phyloP scores from a whole-genome alignment of 35 echinoderm and acorn worm species.

The Acanthaster planci region DNA sequence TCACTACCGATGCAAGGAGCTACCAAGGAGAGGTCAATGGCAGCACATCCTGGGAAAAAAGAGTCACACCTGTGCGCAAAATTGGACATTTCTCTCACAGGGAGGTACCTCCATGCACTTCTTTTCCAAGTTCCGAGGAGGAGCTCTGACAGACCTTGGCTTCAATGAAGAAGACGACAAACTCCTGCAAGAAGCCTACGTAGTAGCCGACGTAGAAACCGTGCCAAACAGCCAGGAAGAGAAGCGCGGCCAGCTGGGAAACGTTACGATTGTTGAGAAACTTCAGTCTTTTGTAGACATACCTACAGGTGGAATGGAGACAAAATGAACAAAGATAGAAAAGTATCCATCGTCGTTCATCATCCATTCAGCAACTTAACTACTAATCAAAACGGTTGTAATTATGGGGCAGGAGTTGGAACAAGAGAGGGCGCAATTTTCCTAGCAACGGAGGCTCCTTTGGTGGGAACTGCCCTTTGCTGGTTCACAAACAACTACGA shows the following conservation, averaged over 20 bases:
- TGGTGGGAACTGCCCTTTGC: too few species aligned
- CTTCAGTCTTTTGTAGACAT: slow-evolving; percentile 78
- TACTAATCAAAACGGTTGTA: too few species aligned
- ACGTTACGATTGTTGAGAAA: slow-evolving; percentile 76
- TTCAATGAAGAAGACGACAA: slow-evolving; percentile 60
- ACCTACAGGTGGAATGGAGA: slow-evolving; percentile 45
- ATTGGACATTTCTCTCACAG: background rate
- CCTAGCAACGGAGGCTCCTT: too few species aligned
- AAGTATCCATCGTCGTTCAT: too few species aligned
- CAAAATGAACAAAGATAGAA: too few species aligned
- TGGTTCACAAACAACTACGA: too few species aligned
- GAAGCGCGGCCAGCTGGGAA: slow-evolving; percentile 62
- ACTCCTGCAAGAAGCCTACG: slow-evolving; percentile 71
- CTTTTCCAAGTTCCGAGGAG: background rate
- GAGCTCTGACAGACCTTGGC: slow-evolving; percentile 60
- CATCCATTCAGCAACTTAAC: too few species aligned
- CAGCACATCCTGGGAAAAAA: background rate
- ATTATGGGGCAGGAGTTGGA: too few species aligned
- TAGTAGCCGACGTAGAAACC: slow-evolving; percentile 79
- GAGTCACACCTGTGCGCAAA: background rate
- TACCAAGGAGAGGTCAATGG: background rate
- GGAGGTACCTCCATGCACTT: background rate
- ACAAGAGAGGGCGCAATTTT: too few species aligned
- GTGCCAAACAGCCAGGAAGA: slow-evolving; percentile 94
- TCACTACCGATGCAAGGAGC: background rate